These are phyloP conservation scores for Morpho deidamia DNA, from an alignment of 2,888 invertebrate species.

Conservation along the genomic window DNA sequence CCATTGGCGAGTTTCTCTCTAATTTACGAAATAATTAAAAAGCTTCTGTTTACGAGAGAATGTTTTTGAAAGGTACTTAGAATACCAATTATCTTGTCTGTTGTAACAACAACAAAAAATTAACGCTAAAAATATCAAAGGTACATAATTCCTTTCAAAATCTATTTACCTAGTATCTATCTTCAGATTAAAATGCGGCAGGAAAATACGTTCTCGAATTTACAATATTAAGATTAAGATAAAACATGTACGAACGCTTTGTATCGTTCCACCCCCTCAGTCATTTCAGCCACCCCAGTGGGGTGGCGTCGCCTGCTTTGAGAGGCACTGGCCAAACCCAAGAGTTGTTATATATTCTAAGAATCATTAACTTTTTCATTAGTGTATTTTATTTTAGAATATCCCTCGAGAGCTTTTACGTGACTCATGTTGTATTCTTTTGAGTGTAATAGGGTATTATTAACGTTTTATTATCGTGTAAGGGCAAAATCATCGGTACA, in stretches of 20 bases:
- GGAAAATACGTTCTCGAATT: constrained; percentile 7
- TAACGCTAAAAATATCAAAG: neutral
- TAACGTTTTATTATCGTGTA: no score
- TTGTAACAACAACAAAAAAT: no score
- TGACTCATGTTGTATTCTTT: no score
- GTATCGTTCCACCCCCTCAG: neutral
- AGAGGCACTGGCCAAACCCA: constrained; percentile 4
- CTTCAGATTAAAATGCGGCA: neutral
- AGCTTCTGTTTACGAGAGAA: no score
- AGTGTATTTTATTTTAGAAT: constrained; percentile 8
- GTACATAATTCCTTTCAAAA: neutral
- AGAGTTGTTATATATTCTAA: constrained; percentile 3
- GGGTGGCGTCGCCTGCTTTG: constrained; percentile 1
- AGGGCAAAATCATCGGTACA: no score
- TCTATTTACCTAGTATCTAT: neutral
- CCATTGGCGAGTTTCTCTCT: no score
- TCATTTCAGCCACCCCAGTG: neutral
- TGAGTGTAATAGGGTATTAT: no score
- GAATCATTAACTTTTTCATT: constrained; percentile 8
- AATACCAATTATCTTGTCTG: no score
- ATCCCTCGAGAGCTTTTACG: no score
- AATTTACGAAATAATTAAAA: no score
- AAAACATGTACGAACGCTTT: constrained; percentile 11
- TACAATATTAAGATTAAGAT: constrained; percentile 11
- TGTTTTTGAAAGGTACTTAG: no score